phyloP scores from a whole-genome alignment of 2,113 vertebrate genomes.

The Uropsilus gracilis region DNA sequence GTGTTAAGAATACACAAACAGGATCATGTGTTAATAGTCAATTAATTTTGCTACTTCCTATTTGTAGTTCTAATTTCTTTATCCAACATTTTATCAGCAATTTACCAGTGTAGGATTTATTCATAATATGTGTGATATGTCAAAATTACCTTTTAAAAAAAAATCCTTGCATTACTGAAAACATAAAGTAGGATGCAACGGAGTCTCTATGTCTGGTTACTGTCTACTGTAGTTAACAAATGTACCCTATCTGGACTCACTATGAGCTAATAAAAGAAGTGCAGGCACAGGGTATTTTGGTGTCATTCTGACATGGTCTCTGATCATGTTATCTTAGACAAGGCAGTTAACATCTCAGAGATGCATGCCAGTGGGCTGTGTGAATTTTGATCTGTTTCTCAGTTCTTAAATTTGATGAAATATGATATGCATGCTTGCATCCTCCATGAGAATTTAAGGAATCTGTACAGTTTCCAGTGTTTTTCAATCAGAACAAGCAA shows the following conservation, averaged over 20 bases:
- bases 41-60: neutral
- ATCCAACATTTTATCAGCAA: neutral
- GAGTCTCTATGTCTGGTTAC: neutral
- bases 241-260: neutral
- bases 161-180: neutral
- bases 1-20: neutral
- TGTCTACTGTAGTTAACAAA: neutral
- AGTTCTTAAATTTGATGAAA: neutral
- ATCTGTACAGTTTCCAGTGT: neutral
- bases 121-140: neutral
- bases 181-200: neutral
- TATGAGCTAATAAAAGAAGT: neutral
- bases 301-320: neutral
- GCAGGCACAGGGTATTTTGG: neutral
- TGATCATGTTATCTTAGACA: neutral
- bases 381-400: neutral
- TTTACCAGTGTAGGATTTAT: neutral
- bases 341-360: neutral
- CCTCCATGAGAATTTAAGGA: neutral
- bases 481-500: neutral
- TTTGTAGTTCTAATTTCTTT: neutral
- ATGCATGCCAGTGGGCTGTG: neutral
- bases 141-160: neutral
- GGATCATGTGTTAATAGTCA: neutral
- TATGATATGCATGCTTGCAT: neutral